phyloP scores from a whole-genome alignment of 1,140 invertebrate species.

The Pararge aegeria region DNA sequence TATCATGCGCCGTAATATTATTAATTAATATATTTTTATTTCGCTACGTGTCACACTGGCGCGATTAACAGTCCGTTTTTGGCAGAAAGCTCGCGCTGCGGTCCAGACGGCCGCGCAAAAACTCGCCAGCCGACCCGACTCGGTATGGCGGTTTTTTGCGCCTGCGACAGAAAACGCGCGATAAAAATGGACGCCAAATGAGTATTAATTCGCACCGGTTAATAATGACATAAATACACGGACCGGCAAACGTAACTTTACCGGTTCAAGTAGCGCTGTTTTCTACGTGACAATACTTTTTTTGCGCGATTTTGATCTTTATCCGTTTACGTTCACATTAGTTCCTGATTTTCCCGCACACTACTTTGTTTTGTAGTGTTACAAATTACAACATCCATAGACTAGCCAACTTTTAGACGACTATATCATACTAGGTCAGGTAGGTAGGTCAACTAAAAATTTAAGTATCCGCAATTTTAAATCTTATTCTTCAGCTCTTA shows the following conservation, averaged over 20 bases:
- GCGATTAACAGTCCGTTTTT: conserved; percentile 56
- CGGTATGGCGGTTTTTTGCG: conserved; percentile 58
- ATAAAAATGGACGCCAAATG: conserved; percentile 73
- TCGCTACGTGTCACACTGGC: conserved; percentile 37
- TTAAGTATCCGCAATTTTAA: no score
- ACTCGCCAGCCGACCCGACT: conserved; percentile 34
- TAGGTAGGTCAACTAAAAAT: no score
- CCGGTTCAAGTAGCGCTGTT: not conserved
- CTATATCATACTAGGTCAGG: no score
- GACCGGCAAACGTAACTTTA: not conserved
- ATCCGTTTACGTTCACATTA: not conserved
- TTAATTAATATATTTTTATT: conserved; percentile 41
- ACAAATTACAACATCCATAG: not conserved
- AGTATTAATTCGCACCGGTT: conserved; percentile 76
- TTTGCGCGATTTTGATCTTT: not conserved
- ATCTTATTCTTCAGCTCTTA: no score
- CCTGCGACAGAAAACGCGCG: conserved; percentile 55
- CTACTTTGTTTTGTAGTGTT: not conserved
- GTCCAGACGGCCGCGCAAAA: conserved; percentile 34
- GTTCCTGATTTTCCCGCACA: not conserved
- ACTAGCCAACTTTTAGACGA: not conserved
- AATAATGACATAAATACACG: conserved; percentile 76
- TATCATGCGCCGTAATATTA: not conserved
- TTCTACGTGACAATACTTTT: not conserved
- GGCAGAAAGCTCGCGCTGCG: conserved; percentile 38